Evolutionary conservation across 1,140 invertebrate genomes (phyloP).

Genomic region (Aphaenogaster ashmeadi): DNA sequence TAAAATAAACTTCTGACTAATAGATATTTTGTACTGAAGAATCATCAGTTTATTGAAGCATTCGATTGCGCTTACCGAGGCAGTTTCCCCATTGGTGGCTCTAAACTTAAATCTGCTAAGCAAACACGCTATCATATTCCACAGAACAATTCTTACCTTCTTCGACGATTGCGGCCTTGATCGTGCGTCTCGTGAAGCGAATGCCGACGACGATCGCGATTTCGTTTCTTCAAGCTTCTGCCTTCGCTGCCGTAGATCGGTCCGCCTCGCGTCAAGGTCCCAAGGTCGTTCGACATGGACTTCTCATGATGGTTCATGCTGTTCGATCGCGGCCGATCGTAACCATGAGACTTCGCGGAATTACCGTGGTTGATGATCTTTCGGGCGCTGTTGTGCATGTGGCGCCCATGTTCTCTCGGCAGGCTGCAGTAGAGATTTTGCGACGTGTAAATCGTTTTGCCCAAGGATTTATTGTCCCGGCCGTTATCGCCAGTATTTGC

Average conservation of each 20-base stretch:
- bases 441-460: conserved; percentile 78
- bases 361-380: conserved; percentile 72
- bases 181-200: conserved; percentile 82
- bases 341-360: conserved; percentile 69
- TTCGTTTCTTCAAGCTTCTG: conserved; percentile 79
- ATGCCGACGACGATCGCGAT: conserved; percentile 82
- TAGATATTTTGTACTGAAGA: neutral
- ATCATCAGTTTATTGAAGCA: neutral
- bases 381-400: conserved; percentile 71
- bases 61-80: neutral
- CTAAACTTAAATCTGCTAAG: neutral
- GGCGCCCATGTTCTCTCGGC: conserved; percentile 80
- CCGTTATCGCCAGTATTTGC: conserved; percentile 50
- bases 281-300: conserved; percentile 72
- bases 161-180: conserved; percentile 77
- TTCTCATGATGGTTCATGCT: conserved; percentile 78
- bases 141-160: conserved; percentile 77
- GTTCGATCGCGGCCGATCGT: conserved; percentile 75
- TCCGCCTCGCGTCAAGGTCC: conserved; percentile 78
- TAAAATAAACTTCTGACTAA: neutral
- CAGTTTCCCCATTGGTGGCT: neutral
- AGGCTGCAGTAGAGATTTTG: conserved; percentile 84
- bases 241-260: conserved; percentile 82
- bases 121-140: neutral
- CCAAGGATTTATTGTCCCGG: conserved; percentile 79